phyloP scores from a whole-genome alignment of 2,113 vertebrate genomes.

The Polypterus senegalus region DNA sequence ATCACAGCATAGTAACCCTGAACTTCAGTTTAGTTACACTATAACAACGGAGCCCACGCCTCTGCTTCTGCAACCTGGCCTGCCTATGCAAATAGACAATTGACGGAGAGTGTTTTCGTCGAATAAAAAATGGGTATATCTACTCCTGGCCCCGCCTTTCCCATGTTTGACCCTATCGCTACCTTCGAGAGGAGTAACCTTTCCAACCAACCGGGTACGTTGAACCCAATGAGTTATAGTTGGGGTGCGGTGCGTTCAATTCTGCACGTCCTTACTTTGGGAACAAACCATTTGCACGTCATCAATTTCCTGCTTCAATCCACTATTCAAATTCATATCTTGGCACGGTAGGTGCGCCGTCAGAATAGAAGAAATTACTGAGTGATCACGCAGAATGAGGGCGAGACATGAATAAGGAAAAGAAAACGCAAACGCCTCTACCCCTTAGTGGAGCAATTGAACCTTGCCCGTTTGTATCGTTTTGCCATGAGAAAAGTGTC shows the following conservation, averaged over 20 bases:
- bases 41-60: slow-evolving; percentile 45
- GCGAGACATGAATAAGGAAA: not conserved
- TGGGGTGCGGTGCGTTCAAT: slow-evolving; percentile 79
- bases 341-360: not conserved
- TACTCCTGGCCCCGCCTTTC: slow-evolving; percentile 4
- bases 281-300: slow-evolving; percentile 58
- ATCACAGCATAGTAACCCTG: slow-evolving; percentile 30
- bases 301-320: slow-evolving; percentile 15
- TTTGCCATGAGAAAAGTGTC: slow-evolving; percentile 75
- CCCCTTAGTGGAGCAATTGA: slow-evolving; percentile 44
- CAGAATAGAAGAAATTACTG: not conserved
- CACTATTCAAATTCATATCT: not conserved
- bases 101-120: not conserved
- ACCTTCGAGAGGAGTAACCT: not conserved
- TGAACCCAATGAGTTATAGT: slow-evolving; percentile 39
- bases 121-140: slow-evolving; percentile 11
- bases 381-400: not conserved
- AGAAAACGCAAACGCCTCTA: slow-evolving; percentile 12
- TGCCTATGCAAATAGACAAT: slow-evolving; percentile 45
- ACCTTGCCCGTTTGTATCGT: slow-evolving; percentile 50
- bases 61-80: slow-evolving; percentile 51
- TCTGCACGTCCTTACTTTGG: slow-evolving; percentile 81
- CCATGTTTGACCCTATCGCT: slow-evolving; percentile 19
- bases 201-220: slow-evolving; percentile 14
- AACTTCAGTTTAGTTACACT: slow-evolving; percentile 56